Conservation (phyloP, 1,140 invertebrate species). For the Bombus confusus region DNA sequence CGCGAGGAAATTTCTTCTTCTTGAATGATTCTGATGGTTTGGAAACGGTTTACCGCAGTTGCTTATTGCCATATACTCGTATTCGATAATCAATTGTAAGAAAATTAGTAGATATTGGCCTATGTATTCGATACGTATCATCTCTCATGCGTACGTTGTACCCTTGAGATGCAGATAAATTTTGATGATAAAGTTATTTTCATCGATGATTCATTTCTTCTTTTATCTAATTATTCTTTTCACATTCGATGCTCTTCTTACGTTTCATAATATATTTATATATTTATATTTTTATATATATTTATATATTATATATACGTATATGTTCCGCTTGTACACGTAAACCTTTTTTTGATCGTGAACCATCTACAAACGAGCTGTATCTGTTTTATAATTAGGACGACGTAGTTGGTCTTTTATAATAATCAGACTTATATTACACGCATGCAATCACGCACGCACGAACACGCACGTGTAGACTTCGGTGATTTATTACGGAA, state of each 20-base stretch:
- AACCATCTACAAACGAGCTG: constrained; percentile 24
- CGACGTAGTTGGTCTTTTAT: constrained; percentile 39
- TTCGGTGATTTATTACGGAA: neutral
- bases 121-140: neutral
- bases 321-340: neutral
- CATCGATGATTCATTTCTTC: neutral
- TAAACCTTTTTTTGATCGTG: neutral
- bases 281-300: neutral
- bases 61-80: neutral
- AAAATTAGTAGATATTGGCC: neutral
- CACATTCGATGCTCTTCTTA: constrained; percentile 2
- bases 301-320: neutral
- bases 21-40: neutral
- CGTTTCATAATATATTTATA: neutral
- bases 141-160: neutral
- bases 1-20: neutral
- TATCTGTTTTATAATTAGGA: constrained; percentile 17
- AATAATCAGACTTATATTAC: constrained; percentile 44
- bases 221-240: neutral
- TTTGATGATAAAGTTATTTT: neutral
- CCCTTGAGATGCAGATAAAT: neutral
- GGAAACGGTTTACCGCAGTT: neutral
- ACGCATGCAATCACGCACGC: constrained; percentile 20
- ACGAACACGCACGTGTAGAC: neutral
- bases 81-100: neutral